Conservation (phyloP, 2,888 invertebrate genomes). For the Agrypnus murinus region DNA sequence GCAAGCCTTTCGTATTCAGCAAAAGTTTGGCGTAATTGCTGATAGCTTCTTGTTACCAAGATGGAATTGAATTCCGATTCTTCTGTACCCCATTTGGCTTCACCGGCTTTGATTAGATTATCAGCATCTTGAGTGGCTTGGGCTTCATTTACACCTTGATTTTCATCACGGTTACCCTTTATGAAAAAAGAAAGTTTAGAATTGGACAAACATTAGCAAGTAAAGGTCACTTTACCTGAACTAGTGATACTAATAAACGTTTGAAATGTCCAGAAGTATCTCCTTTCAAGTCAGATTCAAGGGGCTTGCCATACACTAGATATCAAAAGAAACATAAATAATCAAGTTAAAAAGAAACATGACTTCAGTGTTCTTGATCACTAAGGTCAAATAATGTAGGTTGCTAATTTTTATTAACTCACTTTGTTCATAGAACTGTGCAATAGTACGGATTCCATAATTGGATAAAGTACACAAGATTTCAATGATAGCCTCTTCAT, state of each 20-base stretch:
- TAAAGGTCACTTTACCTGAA: slow-evolving; percentile 73
- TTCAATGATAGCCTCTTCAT: slow-evolving; percentile 93
- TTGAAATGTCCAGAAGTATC: slow-evolving; percentile 98
- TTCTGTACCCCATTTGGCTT: slow-evolving; percentile 92
- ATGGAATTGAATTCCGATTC: slow-evolving; percentile 92
- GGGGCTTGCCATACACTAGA: slow-evolving; percentile 84
- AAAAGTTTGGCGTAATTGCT: slow-evolving; percentile 89
- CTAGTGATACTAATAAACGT: slow-evolving; percentile 89
- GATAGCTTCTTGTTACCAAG: slow-evolving; percentile 90
- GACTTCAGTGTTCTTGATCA: too few species aligned
- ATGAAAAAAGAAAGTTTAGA: not conserved
- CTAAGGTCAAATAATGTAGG: too few species aligned
- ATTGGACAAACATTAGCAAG: not conserved
- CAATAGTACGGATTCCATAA: slow-evolving; percentile 89
- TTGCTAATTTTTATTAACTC: slow-evolving; percentile 69
- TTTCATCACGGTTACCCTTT: slow-evolving; percentile 90
- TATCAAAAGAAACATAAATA: not conserved
- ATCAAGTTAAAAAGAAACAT: not conserved
- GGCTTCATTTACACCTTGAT: slow-evolving; percentile 87
- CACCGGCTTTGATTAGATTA: slow-evolving; percentile 83
- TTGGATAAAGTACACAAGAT: slow-evolving; percentile 94
- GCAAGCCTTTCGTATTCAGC: slow-evolving; percentile 88
- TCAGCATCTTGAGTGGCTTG: slow-evolving; percentile 89
- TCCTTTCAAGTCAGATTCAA: slow-evolving; percentile 91
- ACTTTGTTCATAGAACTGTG: slow-evolving; percentile 88